A percentile compares a stretch with the other conserved stretches of the same genome.
phyloP scores from a whole-genome alignment of 2,113 vertebrate genomes.

The Rafetus swinhoei region DNA sequence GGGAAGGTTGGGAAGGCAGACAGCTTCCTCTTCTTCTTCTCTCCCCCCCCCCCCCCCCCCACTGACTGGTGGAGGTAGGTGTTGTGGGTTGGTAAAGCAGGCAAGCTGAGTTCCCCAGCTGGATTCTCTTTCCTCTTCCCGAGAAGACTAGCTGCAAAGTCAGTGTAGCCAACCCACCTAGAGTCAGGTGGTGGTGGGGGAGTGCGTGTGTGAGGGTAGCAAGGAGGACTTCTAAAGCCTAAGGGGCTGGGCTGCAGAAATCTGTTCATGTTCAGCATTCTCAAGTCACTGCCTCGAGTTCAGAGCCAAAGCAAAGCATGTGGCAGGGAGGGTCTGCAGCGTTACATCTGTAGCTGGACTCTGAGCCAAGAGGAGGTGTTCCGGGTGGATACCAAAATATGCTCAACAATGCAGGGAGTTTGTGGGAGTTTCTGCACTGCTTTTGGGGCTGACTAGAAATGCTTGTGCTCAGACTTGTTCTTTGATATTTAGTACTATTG shows the following conservation, averaged over 20 bases:
- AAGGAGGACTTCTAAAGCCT: neutral
- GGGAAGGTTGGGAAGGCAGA: too few relatives aligned
- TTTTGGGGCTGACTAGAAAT: neutral
- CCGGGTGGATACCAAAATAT: neutral
- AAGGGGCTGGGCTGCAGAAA: neutral
- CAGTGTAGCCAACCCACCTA: neutral
- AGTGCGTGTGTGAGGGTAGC: neutral
- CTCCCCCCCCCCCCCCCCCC: too few relatives aligned
- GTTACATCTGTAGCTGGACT: neutral
- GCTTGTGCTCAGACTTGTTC: neutral
- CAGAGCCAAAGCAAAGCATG: neutral
- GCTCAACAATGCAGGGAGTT: too few relatives aligned
- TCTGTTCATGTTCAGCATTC: neutral
- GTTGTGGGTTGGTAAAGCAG: too few relatives aligned
- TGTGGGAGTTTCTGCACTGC: neutral
- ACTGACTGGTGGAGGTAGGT: too few relatives aligned
- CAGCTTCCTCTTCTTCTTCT: too few relatives aligned
- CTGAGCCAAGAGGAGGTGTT: neutral
- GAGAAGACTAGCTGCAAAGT: neutral
- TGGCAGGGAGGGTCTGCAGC: neutral
- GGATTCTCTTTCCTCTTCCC: neutral
- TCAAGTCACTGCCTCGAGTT: neutral
- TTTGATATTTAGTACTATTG: neutral
- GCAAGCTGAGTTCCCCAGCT: neutral
- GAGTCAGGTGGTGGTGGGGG: neutral